These are phyloP conservation scores for Lytechinus pictus DNA, from an alignment of 35 echinoderm and acorn worm species.

Conservation along the genomic window DNA sequence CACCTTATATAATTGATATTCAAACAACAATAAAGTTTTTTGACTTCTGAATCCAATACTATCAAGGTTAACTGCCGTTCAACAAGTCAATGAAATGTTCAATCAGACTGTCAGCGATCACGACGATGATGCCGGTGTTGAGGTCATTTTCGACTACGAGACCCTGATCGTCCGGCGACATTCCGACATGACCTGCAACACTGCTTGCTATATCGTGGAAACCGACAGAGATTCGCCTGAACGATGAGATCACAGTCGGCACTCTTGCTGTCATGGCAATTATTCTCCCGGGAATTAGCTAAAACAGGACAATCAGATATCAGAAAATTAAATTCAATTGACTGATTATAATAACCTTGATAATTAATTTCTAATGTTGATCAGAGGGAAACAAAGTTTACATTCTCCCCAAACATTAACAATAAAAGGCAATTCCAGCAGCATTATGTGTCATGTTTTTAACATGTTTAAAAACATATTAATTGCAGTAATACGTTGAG, in stretches of 20 bases:
- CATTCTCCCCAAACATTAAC: too few relatives aligned
- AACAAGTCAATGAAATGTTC: neutral
- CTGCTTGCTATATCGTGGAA: conserved; percentile 41
- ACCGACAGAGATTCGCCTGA: conserved; percentile 58
- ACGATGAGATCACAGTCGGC: conserved; percentile 60
- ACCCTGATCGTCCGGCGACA: neutral
- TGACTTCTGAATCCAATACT: neutral
- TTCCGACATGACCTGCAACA: conserved; percentile 62
- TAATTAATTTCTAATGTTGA: too few relatives aligned
- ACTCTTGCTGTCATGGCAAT: conserved; percentile 44
- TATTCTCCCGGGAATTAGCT: neutral
- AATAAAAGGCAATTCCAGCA: too few relatives aligned
- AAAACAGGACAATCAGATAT: neutral
- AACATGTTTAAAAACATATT: too few relatives aligned
- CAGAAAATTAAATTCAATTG: neutral
- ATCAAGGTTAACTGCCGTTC: neutral
- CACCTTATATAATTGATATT: neutral
- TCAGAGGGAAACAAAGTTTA: too few relatives aligned
- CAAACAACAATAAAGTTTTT: neutral
- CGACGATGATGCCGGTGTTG: neutral
- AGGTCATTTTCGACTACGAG: conserved; percentile 8
- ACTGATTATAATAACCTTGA: too few relatives aligned
- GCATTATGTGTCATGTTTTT: too few relatives aligned
- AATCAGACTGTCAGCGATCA: neutral
- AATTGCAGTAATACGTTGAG: too few relatives aligned